These are phyloP conservation scores for Terebella lapidaria DNA, from an alignment of 2,888 invertebrate genomes.

Conservation along the genomic window DNA sequence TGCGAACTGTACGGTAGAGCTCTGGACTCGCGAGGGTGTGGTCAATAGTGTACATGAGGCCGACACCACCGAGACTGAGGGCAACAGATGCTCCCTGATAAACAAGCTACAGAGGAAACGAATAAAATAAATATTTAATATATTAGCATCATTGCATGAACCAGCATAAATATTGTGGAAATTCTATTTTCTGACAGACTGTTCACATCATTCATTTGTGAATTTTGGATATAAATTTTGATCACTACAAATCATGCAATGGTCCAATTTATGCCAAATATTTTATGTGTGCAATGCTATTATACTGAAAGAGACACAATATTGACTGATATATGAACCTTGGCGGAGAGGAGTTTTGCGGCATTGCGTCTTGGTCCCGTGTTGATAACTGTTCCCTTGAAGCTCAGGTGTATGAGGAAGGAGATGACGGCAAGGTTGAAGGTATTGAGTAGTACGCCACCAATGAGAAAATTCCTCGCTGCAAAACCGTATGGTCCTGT, in stretches of 20 bases:
- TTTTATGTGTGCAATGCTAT: too few species aligned
- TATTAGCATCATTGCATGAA: background rate
- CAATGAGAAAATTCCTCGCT: too few species aligned
- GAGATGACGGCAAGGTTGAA: background rate
- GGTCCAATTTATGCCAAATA: too few species aligned
- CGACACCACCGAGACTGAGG: background rate
- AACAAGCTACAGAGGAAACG: background rate
- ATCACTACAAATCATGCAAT: too few species aligned
- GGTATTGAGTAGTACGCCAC: too few species aligned
- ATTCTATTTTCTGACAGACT: too few species aligned
- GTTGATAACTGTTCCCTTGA: conserved; percentile 9
- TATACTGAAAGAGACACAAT: too few species aligned
- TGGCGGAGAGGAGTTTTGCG: background rate
- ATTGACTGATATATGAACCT: too few species aligned
- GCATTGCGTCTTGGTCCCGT: conserved; percentile 1
- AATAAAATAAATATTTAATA: background rate
- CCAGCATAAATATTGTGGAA: too few species aligned
- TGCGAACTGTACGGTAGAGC: background rate
- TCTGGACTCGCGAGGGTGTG: background rate
- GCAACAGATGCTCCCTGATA: background rate
- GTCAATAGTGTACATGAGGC: background rate
- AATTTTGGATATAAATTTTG: too few species aligned
- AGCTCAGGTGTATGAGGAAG: background rate
- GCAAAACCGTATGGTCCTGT: too few species aligned
- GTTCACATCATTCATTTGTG: too few species aligned